phyloP scores from a whole-genome alignment of 1,140 invertebrate species.

The Cephus cinctus region DNA sequence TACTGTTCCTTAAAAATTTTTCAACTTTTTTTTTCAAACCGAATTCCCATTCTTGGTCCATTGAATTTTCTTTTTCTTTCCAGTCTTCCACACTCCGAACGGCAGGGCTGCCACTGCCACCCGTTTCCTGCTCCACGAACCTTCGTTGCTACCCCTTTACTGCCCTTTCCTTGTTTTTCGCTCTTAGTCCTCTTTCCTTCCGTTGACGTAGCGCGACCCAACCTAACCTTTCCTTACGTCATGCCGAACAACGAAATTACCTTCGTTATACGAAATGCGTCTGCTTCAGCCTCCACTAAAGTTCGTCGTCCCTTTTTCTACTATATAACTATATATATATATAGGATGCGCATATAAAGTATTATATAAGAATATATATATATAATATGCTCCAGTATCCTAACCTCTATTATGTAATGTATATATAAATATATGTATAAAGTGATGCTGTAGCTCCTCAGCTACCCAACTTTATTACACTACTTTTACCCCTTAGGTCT shows the following conservation, averaged over 20 bases:
- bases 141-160: no score
- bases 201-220: constrained; percentile 13
- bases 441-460: no score
- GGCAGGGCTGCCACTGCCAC: neutral
- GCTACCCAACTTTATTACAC: neutral
- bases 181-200: constrained; percentile 12
- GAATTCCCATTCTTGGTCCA: no score
- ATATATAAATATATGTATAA: no score
- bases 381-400: neutral
- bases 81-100: neutral
- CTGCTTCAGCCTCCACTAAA: constrained; percentile 26
- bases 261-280: constrained; percentile 54
- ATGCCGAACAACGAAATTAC: constrained; percentile 55
- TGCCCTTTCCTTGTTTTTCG: neutral
- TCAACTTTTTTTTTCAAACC: no score
- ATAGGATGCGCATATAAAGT: neutral
- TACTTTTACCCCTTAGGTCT: neutral
- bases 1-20: no score
- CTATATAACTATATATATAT: neutral
- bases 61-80: no score
- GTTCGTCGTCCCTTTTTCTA: neutral
- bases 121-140: no score
- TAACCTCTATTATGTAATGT: no score
- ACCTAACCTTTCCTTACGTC: constrained; percentile 26
- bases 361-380: neutral